Conservation (phyloP, 2,113 vertebrate genomes). For the Galemys pyrenaicus region DNA sequence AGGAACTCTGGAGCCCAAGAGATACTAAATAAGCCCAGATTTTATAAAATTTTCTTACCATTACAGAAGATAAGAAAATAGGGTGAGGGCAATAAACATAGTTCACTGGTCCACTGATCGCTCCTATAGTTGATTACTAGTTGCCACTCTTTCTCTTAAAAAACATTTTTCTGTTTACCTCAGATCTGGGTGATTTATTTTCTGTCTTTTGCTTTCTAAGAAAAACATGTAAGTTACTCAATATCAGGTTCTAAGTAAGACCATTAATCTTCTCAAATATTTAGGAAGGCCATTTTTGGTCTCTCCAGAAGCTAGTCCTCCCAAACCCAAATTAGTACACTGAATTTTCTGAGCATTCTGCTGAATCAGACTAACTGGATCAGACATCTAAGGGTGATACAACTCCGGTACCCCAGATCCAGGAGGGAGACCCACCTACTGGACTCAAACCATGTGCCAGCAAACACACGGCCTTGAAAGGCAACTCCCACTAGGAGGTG, state of each 20-base stretch:
- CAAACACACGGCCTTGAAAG: fast-evolving
- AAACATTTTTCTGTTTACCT: background rate
- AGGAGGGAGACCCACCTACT: background rate
- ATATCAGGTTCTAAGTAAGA: background rate
- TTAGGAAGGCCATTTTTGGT: background rate
- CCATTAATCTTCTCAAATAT: background rate
- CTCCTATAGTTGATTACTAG: background rate
- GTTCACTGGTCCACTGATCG: background rate
- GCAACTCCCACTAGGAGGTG: too few species aligned
- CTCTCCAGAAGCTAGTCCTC: background rate
- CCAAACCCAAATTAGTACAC: background rate
- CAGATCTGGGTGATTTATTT: background rate
- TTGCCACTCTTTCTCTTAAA: background rate
- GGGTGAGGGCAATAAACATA: background rate
- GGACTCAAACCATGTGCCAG: background rate
- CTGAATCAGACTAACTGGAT: background rate
- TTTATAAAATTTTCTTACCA: background rate
- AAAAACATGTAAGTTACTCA: background rate
- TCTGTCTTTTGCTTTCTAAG: too few species aligned
- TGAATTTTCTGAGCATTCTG: background rate
- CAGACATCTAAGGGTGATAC: background rate
- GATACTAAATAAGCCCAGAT: background rate
- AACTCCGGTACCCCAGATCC: background rate
- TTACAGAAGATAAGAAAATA: background rate
- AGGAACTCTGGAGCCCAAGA: background rate